phyloP scores from a whole-genome alignment of 2,888 invertebrate species.

The Campaea margaritaria region DNA sequence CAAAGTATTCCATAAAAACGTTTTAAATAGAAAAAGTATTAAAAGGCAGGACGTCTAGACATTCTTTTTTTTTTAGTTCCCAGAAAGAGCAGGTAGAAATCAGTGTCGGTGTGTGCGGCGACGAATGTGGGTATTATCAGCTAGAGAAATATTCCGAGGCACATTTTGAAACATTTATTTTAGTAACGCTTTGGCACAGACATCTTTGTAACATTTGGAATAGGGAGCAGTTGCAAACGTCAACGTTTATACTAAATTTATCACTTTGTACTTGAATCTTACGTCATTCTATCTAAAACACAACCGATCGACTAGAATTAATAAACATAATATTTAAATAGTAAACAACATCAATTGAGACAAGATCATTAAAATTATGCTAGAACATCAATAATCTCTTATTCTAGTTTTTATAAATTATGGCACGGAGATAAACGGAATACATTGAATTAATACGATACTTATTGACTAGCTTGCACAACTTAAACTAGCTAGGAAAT shows the following conservation, averaged over 20 bases:
- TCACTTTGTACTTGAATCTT: slow-evolving; percentile 18
- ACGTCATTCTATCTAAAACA: slow-evolving; percentile 8
- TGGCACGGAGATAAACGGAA: slow-evolving; percentile 9
- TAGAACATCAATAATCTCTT: slow-evolving; percentile 14
- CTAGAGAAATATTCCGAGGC: slow-evolving; percentile 31
- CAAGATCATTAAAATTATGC: slow-evolving; percentile 23
- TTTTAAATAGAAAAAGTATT: slow-evolving; percentile 75
- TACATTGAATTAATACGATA: neutral
- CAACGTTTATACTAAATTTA: slow-evolving; percentile 25
- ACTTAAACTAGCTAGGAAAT: no score
- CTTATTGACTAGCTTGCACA: neutral
- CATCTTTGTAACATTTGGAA: slow-evolving; percentile 14
- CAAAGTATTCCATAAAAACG: slow-evolving; percentile 74
- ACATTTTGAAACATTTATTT: slow-evolving; percentile 35
- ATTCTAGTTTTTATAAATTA: slow-evolving; percentile 10
- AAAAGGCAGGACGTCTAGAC: slow-evolving; percentile 83
- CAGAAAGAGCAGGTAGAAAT: slow-evolving; percentile 77
- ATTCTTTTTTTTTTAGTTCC: slow-evolving; percentile 68
- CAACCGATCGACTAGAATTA: slow-evolving; percentile 21
- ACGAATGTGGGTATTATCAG: slow-evolving; percentile 26
- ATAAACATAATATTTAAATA: slow-evolving; percentile 12
- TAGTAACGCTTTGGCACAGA: slow-evolving; percentile 35
- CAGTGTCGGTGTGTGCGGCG: slow-evolving; percentile 40
- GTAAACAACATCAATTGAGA: slow-evolving; percentile 26
- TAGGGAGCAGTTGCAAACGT: slow-evolving; percentile 4